Conservation (phyloP, 2,888 invertebrate genomes). For the Apodemia zela region DNA sequence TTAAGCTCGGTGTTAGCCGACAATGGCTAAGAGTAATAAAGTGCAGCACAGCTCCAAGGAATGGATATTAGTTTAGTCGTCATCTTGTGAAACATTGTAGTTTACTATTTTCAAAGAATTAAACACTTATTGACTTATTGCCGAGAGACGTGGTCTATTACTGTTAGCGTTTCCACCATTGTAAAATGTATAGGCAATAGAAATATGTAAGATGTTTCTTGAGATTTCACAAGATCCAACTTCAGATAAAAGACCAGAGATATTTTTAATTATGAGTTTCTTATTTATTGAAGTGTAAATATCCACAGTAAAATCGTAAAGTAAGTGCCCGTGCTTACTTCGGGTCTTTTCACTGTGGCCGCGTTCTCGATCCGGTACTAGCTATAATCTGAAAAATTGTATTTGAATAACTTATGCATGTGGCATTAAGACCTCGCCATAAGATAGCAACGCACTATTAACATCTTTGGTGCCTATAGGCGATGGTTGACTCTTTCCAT, state of each 20-base stretch:
- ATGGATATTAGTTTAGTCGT: constrained; percentile 12
- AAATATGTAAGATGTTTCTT: neutral
- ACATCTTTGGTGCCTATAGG: too few species aligned
- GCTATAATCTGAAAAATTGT: too few species aligned
- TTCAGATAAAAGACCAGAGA: neutral
- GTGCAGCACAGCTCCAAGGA: constrained; percentile 3
- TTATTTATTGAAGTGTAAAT: too few species aligned
- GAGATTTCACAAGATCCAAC: neutral
- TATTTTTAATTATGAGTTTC: too few species aligned
- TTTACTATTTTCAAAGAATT: constrained; percentile 9
- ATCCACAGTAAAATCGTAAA: too few species aligned
- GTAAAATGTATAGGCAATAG: neutral
- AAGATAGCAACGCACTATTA: too few species aligned
- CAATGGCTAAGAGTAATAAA: constrained; percentile 14
- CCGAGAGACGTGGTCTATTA: constrained; percentile 6
- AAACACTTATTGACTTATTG: constrained; percentile 14
- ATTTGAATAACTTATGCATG: too few species aligned
- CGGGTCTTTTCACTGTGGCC: too few species aligned
- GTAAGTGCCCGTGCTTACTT: too few species aligned
- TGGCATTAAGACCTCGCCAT: too few species aligned
- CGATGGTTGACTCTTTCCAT: too few species aligned
- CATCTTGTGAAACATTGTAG: constrained; percentile 13
- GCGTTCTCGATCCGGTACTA: too few species aligned
- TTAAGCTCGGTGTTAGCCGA: constrained; percentile 7
- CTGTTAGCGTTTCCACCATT: neutral